Percentiles rank a stretch among this genome's conserved stretches.
phyloP scores from a whole-genome alignment of 2,888 invertebrate genomes.

The Scaptomyza cyrtandrae region DNA sequence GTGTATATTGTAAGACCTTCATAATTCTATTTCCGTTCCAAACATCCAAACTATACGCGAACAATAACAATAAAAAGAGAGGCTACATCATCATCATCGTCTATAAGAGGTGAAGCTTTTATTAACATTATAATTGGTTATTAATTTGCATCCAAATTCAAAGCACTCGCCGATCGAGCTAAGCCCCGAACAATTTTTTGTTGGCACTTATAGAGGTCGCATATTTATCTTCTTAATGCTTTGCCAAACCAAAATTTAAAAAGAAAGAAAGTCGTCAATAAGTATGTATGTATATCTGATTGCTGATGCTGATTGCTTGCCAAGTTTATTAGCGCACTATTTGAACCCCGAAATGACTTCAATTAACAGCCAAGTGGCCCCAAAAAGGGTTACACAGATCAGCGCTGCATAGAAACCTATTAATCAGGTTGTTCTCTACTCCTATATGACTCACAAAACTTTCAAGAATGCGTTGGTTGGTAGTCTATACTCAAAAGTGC shows the following conservation, averaged over 20 bases:
- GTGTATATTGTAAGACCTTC: conserved; percentile 51
- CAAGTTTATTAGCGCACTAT: conserved; percentile 13
- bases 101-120: conserved; percentile 36
- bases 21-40: conserved; percentile 68
- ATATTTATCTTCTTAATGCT: conserved; percentile 29
- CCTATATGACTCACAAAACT: conserved; percentile 44
- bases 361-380: conserved; percentile 42
- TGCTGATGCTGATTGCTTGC: background rate
- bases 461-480: conserved; percentile 50
- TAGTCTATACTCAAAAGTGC: conserved; percentile 2
- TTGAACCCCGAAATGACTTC: conserved; percentile 49
- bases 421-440: conserved; percentile 28
- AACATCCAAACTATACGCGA: background rate
- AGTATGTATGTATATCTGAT: background rate
- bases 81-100: conserved; percentile 27
- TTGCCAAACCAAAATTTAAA: background rate
- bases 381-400: conserved; percentile 40
- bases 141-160: conserved; percentile 75
- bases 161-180: conserved; percentile 53
- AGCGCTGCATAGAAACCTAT: conserved; percentile 7
- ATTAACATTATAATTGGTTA: conserved; percentile 71
- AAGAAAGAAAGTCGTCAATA: conserved; percentile 63
- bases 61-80: conserved; percentile 17
- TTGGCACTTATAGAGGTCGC: conserved; percentile 23
- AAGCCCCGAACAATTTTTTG: conserved; percentile 30